phyloP scores from a whole-genome alignment of 2,888 invertebrate species.

The Elmis aenea region DNA sequence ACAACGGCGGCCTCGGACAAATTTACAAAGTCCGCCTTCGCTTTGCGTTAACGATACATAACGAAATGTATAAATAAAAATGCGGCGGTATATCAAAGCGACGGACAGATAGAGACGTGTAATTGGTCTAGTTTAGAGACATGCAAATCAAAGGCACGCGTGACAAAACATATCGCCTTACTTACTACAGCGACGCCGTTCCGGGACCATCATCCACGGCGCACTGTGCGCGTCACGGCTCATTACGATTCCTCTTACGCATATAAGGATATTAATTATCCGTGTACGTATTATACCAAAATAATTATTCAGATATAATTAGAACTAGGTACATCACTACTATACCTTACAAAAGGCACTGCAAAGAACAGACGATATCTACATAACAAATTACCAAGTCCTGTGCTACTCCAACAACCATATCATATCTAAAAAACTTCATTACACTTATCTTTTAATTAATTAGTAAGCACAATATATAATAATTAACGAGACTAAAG shows the following conservation, averaged over 20 bases:
- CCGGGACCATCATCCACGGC: constrained; percentile 11
- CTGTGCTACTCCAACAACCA: too few relatives aligned
- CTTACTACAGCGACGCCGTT: constrained; percentile 17
- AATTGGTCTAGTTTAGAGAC: constrained; percentile 46
- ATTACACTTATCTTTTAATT: too few relatives aligned
- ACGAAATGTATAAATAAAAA: constrained; percentile 42
- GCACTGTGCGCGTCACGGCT: constrained; percentile 16
- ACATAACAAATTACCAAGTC: too few relatives aligned
- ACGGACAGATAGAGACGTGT: constrained; percentile 39
- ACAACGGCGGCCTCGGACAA: constrained; percentile 18
- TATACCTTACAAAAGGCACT: too few relatives aligned
- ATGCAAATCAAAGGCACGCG: constrained; percentile 45
- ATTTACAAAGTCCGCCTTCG: constrained; percentile 27
- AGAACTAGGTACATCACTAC: too few relatives aligned
- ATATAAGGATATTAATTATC: constrained; percentile 18
- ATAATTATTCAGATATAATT: too few relatives aligned
- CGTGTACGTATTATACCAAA: too few relatives aligned
- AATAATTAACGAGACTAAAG: too few relatives aligned
- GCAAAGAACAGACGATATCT: too few relatives aligned
- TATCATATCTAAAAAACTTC: too few relatives aligned
- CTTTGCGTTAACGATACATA: constrained; percentile 40
- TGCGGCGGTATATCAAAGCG: constrained; percentile 35
- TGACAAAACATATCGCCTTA: constrained; percentile 46
- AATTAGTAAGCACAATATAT: too few relatives aligned
- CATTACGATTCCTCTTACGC: constrained; percentile 16